Percentiles rank a stretch among this genome's conserved stretches.
phyloP scores from a whole-genome alignment of 64 coral and sea anemone genomes.

The Astreopora myriophthalma region DNA sequence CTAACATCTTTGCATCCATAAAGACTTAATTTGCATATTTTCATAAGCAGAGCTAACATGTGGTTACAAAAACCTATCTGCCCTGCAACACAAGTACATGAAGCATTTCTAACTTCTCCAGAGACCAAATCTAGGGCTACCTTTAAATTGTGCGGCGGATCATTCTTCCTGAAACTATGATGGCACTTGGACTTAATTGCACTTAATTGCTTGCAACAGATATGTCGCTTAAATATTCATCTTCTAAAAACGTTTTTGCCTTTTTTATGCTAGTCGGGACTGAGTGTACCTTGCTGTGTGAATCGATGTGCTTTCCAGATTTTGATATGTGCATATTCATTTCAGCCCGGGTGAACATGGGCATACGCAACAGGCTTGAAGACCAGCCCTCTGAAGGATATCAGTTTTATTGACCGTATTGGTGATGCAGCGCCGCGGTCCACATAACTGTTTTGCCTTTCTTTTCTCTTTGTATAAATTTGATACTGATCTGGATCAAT shows the following conservation, averaged over 20 bases:
- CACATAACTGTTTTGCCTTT: neutral
- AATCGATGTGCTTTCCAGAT: slow-evolving; percentile 48
- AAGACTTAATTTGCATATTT: slow-evolving; percentile 31
- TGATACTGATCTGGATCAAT: slow-evolving; percentile 36
- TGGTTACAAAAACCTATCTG: slow-evolving; percentile 62
- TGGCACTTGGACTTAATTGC: slow-evolving; percentile 18
- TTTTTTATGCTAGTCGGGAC: slow-evolving; percentile 43
- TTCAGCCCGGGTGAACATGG: slow-evolving; percentile 31
- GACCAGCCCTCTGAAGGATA: slow-evolving; percentile 41
- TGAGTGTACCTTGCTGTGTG: neutral
- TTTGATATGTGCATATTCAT: slow-evolving; percentile 39
- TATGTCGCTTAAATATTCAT: slow-evolving; percentile 47
- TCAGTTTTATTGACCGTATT: slow-evolving; percentile 9
- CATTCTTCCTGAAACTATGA: slow-evolving; percentile 58
- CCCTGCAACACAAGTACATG: slow-evolving; percentile 56
- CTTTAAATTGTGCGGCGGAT: slow-evolving; percentile 52
- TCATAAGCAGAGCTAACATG: slow-evolving; percentile 20
- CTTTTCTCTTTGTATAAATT: slow-evolving; percentile 51
- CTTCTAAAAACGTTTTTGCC: slow-evolving; percentile 46
- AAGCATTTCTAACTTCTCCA: slow-evolving; percentile 51
- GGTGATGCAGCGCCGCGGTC: neutral
- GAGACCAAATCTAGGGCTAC: slow-evolving; percentile 21
- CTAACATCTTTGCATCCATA: slow-evolving; percentile 25
- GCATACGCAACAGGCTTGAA: slow-evolving; percentile 12
- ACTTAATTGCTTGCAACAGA: neutral